phyloP scores from a whole-genome alignment of 2,113 vertebrate genomes.

The Cinclus mexicanus region DNA sequence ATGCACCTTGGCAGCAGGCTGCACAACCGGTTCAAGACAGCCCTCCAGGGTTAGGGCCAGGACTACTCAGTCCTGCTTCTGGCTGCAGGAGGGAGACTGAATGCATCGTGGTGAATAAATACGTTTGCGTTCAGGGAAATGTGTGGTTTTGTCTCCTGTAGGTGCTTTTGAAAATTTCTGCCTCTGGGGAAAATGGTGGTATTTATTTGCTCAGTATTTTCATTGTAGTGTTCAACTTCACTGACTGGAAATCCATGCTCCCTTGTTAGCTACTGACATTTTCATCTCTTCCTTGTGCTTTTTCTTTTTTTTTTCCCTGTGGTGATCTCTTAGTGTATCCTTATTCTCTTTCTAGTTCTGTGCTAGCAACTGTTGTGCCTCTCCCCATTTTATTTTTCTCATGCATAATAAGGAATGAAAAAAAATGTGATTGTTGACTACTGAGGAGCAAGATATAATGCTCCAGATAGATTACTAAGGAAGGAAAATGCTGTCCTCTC shows the following conservation, averaged over 20 bases:
- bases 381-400: background rate
- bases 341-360: background rate
- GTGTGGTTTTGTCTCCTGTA: background rate
- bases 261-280: background rate
- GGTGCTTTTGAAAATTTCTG: background rate
- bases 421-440: background rate
- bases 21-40: background rate
- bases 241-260: background rate
- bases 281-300: background rate
- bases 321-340: background rate
- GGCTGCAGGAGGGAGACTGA: background rate
- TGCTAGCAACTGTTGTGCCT: background rate
- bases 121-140: background rate
- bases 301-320: background rate
- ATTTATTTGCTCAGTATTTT: constrained; percentile 2
- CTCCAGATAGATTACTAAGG: background rate
- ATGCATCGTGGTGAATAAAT: background rate
- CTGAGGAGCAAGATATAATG: background rate
- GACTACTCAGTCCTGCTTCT: background rate
- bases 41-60: background rate
- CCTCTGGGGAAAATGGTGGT: background rate
- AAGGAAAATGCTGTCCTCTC: background rate
- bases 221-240: background rate
- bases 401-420: background rate
- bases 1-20: background rate